Base-by-base conservation (phyloP, 2,113 vertebrate species). In the Emydura subglobosa region DNA sequence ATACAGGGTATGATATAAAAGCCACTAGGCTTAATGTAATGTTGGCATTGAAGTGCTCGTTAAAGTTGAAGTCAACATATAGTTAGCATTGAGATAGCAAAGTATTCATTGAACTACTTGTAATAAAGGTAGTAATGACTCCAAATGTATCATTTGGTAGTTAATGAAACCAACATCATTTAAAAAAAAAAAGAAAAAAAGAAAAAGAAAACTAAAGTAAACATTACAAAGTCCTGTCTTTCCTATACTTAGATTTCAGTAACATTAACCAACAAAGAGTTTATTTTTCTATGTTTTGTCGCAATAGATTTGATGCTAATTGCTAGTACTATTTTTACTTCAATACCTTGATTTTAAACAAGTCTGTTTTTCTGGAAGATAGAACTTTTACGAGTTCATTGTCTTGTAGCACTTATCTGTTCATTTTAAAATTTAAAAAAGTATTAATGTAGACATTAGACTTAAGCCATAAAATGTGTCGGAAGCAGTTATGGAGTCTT, bases 301-400 rank as follows among this genome's bases (percentile, higher is more conserved):
- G 31, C 82, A 10, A 5, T 27, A 31, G 39, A 7, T 31, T 72
- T 27, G 3, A 1, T 34, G 27, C 31, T 7, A 5, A 13, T 14
- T 72, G 55, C 8, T 22, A 10, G 0, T 14, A 59, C 59, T 51
- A 42, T 47, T 65, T 59, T 57, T 85, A 13, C 25, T 59, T 59
- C 55, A 57, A 57, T 57, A 57, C 44, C 21, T 57, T 49, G 0
- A 0, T 4, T 78, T 21, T 53, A 25, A 19, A n/a, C 74, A 22
- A 31, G 11, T 9, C 74, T 9, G 27, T 1, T 0, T 1, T 17
- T 27, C 19, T 22, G 42, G 50, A 19, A 9, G 9, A 7, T 55
- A 0, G 0, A 11, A 1, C 34, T 29, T 34, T 11, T 61, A 55
- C n/a, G 29, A 65, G 1, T 16, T 0, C 1, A 55, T 5, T 29